Evolutionary conservation across 2,888 invertebrate genomes (phyloP).

Genomic region (Cryptocheilus praepositus): DNA sequence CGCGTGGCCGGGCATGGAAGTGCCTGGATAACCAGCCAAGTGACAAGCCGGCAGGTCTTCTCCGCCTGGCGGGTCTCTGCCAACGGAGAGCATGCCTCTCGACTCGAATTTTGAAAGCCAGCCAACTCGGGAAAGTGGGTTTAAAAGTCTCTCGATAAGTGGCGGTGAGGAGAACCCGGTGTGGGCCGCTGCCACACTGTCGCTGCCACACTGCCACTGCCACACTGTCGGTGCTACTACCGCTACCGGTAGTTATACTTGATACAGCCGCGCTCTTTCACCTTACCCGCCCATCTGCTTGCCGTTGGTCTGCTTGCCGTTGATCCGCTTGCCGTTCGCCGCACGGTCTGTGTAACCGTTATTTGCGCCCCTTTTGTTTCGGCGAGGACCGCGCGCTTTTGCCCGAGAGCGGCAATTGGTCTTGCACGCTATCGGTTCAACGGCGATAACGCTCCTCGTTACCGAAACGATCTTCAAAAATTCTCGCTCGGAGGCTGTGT

Average conservation of each 20-base stretch:
- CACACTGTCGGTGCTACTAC: not conserved
- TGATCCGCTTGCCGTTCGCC: not conserved
- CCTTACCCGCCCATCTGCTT: not conserved
- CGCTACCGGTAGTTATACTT: slow-evolving; percentile 3
- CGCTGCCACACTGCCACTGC: slow-evolving; percentile 28
- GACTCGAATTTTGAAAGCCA: slow-evolving; percentile 73
- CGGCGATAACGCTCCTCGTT: too few relatives aligned
- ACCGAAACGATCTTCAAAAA: too few relatives aligned
- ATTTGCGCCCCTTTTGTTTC: slow-evolving; percentile 10
- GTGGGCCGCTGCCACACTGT: slow-evolving; percentile 29
- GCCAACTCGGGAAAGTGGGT: slow-evolving; percentile 74
- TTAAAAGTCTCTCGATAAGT: slow-evolving; percentile 74
- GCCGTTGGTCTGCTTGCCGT: not conserved
- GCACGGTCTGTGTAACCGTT: not conserved
- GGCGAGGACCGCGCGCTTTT: not conserved
- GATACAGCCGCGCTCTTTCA: not conserved
- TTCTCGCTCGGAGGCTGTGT: too few relatives aligned
- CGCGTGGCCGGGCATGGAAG: slow-evolving; percentile 73
- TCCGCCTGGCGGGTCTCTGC: slow-evolving; percentile 53
- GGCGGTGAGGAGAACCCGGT: slow-evolving; percentile 55
- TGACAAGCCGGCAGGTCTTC: slow-evolving; percentile 69
- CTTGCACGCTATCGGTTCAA: too few relatives aligned
- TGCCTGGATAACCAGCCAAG: slow-evolving; percentile 75
- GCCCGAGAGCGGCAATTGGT: not conserved
- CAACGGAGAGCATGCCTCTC: slow-evolving; percentile 54